Percentiles rank a stretch among this genome's conserved stretches.
phyloP scores from a whole-genome alignment of 2,113 vertebrate genomes.

The Nannobrachium achirus region DNA sequence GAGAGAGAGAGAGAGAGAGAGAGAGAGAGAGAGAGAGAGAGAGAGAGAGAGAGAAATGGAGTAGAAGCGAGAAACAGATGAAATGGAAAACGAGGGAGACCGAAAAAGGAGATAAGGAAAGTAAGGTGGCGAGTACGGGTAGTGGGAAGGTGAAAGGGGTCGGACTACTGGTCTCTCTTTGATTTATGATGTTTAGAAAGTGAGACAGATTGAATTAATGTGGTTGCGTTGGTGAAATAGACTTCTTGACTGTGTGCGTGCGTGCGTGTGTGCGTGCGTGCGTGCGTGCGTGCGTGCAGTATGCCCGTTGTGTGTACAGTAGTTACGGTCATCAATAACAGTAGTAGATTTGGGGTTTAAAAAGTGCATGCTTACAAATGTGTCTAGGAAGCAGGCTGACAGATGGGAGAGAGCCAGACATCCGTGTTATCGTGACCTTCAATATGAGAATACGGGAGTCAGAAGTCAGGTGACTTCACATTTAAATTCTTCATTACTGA shows the following conservation, averaged over 20 bases:
- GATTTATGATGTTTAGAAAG: constrained; percentile 77
- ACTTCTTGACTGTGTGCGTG: constrained; percentile 12
- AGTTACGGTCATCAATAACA: constrained; percentile 60
- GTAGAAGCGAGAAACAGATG: constrained; percentile 54
- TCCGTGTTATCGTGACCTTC: too few relatives aligned
- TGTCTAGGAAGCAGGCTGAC: constrained; percentile 26
- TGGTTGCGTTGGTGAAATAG: constrained; percentile 62
- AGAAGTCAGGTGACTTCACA: too few relatives aligned
- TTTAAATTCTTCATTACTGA: too few relatives aligned
- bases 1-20: constrained; percentile 54
- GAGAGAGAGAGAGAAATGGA: constrained; percentile 44
- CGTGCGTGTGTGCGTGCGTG: background rate
- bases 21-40: constrained; percentile 21
- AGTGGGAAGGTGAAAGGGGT: constrained; percentile 57
- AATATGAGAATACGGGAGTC: too few relatives aligned
- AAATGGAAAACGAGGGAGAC: constrained; percentile 57
- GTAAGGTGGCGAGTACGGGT: constrained; percentile 2
- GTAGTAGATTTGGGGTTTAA: constrained; percentile 44
- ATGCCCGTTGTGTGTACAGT: background rate
- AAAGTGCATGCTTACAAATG: constrained; percentile 45
- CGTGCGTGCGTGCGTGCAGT: constrained; percentile 2
- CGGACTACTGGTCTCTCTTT: constrained; percentile 38
- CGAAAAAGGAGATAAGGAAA: constrained; percentile 37
- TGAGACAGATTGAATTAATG: constrained; percentile 67
- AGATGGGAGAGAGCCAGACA: too few relatives aligned